Base-by-base conservation (phyloP, 1,140 invertebrate species). In the Trinorchestia longiramus region DNA sequence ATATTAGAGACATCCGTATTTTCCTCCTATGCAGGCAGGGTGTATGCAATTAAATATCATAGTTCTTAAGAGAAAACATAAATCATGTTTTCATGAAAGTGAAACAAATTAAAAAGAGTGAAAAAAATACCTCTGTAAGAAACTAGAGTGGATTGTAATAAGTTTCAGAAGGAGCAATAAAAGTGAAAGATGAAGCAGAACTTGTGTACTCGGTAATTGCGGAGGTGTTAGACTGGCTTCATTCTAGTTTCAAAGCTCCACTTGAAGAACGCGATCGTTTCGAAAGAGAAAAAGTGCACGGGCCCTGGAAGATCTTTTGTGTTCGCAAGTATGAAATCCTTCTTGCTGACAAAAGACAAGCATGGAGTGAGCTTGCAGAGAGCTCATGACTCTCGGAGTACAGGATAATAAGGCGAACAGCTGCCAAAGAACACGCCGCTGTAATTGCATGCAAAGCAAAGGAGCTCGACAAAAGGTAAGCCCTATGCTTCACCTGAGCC, bases 191-290 rank as follows among this genome's bases (percentile, higher is more conserved):
- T 77, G 62, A 77, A 77, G 62, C 62, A 77, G 62, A 77, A 77
- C 62, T 77, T 3, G 62, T 77, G 62, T 77, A 77, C 15, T 28
- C 62, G 36, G 62, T 77, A 77, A 77, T 77, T 90, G 88, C 88
- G 88, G 88, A 90, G 88, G 88, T 42, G 88, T 90, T 42, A 41
- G n/a, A 41, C 88, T 43, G 43, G 43, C 88, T 90, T 42, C 43
- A 42, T 90, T 90, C n/a, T 90, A 90, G 88, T 43, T 90, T 41
- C 43, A 41, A 11, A 42, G 11, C 88, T 17, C 15, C 88, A 42
- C 88, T 90, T 90, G 88, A 90, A 90, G 15, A 90, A 90, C 43
- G 88, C 88, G 88, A 90, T 90, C 88, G 88, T 77, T 77, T 77
- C 88, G 11, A 90, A 90, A 90, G 88, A 90, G 88, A 90, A 90